Conservation (phyloP, 2,113 vertebrate genomes). For the Podiceps cristatus region DNA sequence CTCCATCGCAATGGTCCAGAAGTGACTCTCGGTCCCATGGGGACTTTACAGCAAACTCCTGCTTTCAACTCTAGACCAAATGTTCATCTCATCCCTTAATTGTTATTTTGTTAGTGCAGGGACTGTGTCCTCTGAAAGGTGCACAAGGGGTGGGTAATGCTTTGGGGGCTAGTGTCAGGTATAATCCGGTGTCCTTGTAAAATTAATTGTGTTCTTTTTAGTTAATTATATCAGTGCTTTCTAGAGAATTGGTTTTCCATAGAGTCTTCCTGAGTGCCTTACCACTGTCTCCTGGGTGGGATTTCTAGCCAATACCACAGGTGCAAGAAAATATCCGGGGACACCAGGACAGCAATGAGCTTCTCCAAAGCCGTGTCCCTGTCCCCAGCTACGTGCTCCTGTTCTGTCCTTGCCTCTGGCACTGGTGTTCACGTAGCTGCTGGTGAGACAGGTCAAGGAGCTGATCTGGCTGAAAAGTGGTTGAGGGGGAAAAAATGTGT, state of each 20-base stretch:
- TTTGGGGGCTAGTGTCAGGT: neutral
- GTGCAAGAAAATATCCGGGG: neutral
- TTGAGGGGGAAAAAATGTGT: neutral
- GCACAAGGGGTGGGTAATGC: neutral
- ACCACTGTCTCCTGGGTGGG: neutral
- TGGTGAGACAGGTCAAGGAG: neutral
- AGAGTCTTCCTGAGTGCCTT: neutral
- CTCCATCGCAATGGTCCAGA: neutral
- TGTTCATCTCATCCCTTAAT: neutral
- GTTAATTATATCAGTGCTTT: neutral
- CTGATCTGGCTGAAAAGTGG: neutral
- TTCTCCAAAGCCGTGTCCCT: neutral
- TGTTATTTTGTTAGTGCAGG: rapidly evolving
- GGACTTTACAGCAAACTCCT: neutral
- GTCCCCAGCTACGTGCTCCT: neutral
- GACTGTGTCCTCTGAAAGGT: neutral
- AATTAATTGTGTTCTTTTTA: neutral
- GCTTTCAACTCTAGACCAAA: neutral
- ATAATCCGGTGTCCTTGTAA: neutral
- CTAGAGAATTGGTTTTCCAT: neutral
- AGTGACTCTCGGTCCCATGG: neutral
- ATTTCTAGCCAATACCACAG: neutral
- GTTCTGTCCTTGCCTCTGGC: neutral
- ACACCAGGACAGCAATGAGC: rapidly evolving
- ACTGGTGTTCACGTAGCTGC: neutral